These are phyloP conservation scores for Megamerina dolium DNA, from an alignment of 2,888 invertebrate species.

Conservation along the genomic window DNA sequence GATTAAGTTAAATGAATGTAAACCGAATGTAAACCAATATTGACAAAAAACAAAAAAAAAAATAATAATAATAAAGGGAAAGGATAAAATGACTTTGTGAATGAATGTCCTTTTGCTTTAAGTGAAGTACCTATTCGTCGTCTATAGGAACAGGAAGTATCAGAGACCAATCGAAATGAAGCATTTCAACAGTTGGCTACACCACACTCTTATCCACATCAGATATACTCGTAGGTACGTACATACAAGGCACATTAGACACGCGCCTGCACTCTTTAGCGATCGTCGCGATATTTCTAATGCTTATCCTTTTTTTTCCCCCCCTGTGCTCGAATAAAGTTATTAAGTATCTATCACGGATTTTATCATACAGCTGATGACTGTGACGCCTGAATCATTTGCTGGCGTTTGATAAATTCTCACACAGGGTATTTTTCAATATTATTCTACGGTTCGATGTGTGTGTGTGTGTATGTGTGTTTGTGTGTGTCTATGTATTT, in stretches of 20 bases:
- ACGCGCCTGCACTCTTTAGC: conserved; percentile 15
- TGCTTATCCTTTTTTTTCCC: not conserved
- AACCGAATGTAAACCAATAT: too few relatives aligned
- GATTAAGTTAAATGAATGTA: too few relatives aligned
- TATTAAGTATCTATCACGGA: conserved; percentile 7
- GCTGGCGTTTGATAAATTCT: not conserved
- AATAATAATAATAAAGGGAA: too few relatives aligned
- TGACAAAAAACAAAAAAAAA: too few relatives aligned
- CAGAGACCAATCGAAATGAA: conserved; percentile 3
- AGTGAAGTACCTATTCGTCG: too few relatives aligned
- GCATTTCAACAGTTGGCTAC: conserved; percentile 8
- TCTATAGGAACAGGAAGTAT: conserved; percentile 10
- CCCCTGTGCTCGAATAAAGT: conserved; percentile 8
- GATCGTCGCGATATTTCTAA: too few relatives aligned
- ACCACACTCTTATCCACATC: too few relatives aligned
- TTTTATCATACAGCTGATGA: conserved; percentile 3
- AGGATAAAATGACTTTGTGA: too few relatives aligned
- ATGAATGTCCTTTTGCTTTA: too few relatives aligned
- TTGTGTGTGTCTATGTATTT: too few relatives aligned
- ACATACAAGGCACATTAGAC: conserved; percentile 20
- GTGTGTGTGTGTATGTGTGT: too few relatives aligned
- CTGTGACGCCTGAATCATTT: conserved; percentile 9
- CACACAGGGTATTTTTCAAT: conserved; percentile 2
- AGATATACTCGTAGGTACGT: not conserved
- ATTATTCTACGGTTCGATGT: too few relatives aligned